phyloP scores from a whole-genome alignment of 2,888 invertebrate genomes.

The Mechanitis mazaeus region DNA sequence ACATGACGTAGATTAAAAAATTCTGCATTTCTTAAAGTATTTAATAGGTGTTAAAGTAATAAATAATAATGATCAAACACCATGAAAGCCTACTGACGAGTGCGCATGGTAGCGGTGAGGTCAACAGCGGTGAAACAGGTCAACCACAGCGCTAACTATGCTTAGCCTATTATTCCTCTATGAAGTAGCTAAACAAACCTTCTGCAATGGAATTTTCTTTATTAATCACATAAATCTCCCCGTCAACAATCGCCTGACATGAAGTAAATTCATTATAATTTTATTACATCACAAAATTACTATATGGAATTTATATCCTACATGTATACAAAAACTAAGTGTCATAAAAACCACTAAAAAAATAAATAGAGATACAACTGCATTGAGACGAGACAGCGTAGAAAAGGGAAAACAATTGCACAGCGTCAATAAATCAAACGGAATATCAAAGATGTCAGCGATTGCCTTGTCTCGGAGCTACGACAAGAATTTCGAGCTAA shows the following conservation, averaged over 20 bases:
- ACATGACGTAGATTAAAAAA: background rate
- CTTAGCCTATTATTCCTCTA: constrained; percentile 16
- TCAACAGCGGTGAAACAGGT: constrained; percentile 18
- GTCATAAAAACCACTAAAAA: no score
- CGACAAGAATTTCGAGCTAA: constrained; percentile 10
- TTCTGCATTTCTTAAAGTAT: background rate
- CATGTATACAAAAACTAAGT: background rate
- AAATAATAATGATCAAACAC: background rate
- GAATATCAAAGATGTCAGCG: constrained; percentile 7
- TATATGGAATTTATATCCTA: background rate
- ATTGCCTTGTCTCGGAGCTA: constrained; percentile 14
- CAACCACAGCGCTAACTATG: constrained; percentile 17
- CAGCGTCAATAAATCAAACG: constrained; percentile 32
- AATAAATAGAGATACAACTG: background rate
- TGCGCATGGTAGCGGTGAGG: constrained; percentile 4
- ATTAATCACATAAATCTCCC: constrained; percentile 7
- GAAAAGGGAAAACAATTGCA: constrained; percentile 7
- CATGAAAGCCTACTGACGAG: constrained; percentile 6
- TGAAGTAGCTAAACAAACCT: constrained; percentile 11
- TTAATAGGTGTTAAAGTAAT: background rate
- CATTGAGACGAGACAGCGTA: constrained; percentile 13
- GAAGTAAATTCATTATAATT: constrained; percentile 1
- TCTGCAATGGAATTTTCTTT: constrained; percentile 13
- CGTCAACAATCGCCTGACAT: background rate
- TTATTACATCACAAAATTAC: constrained; percentile 1